Conservation (phyloP, 2,888 invertebrate genomes). For the Meghimatium bilineatum region DNA sequence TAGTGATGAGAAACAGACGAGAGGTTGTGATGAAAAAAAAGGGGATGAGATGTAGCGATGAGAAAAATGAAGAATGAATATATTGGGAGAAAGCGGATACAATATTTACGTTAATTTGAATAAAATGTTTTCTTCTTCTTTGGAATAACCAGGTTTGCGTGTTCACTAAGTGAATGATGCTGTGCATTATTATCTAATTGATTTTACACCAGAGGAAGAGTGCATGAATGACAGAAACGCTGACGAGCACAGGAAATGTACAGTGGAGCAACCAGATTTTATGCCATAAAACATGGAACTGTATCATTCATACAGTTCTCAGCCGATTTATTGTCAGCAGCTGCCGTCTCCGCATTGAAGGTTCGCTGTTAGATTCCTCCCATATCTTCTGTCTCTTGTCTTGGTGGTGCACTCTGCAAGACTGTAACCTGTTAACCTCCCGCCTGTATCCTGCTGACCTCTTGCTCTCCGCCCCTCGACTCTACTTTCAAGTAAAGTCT, state of each 20-base stretch:
- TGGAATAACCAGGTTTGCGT: not conserved
- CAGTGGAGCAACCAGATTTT: not conserved
- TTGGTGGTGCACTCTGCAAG: too few relatives aligned
- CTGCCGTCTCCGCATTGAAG: too few relatives aligned
- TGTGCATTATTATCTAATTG: not conserved
- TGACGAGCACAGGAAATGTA: not conserved
- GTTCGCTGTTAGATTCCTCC: not conserved
- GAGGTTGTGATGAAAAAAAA: not conserved
- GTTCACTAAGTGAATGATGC: not conserved
- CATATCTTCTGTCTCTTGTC: too few relatives aligned
- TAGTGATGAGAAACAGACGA: too few relatives aligned
- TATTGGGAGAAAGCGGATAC: not conserved
- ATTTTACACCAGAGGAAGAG: not conserved
- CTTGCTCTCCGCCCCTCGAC: too few relatives aligned
- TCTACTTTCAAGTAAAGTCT: too few relatives aligned
- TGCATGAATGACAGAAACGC: not conserved
- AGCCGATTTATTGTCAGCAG: not conserved
- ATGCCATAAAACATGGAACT: not conserved
- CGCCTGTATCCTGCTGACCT: too few relatives aligned
- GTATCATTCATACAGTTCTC: not conserved
- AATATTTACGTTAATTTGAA: not conserved
- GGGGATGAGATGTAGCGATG: not conserved
- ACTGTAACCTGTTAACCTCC: too few relatives aligned
- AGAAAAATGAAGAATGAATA: not conserved
- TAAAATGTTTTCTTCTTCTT: not conserved